Conservation (phyloP, 2,888 invertebrate species). For the Rutpela maculata region DNA sequence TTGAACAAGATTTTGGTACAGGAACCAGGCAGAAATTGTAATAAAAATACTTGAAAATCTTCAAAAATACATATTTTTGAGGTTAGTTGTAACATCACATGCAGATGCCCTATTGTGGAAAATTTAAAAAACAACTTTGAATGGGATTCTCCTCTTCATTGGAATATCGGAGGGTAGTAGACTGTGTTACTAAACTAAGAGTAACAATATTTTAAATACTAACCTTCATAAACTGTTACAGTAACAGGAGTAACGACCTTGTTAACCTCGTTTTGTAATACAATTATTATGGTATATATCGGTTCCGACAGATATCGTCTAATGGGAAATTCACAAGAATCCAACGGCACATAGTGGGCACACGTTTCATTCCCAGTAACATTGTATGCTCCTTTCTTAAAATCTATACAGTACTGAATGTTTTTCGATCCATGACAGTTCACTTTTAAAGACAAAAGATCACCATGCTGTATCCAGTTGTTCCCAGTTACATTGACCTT, state of each 20-base stretch:
- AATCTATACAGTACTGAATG: conserved; percentile 82
- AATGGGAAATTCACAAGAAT: conserved; percentile 79
- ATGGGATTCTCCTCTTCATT: no score
- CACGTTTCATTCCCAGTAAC: conserved; percentile 88
- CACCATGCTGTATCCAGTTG: conserved; percentile 90
- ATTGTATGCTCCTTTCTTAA: conserved; percentile 81
- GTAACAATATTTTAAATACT: no score
- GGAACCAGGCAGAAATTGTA: no score
- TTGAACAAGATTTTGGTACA: no score
- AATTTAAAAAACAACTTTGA: no score
- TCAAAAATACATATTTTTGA: no score
- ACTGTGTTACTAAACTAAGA: no score
- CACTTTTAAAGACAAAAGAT: conserved; percentile 82
- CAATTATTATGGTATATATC: conserved; percentile 85
- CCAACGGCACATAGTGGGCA: conserved; percentile 66
- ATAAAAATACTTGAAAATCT: no score
- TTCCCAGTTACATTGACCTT: conserved; percentile 84
- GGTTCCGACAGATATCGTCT: conserved; percentile 78
- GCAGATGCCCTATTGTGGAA: no score
- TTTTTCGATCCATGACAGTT: conserved; percentile 86
- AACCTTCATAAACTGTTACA: conserved; percentile 91
- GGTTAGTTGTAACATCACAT: no score
- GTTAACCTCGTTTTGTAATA: conserved; percentile 86
- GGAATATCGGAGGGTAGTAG: no score
- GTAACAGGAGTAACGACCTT: conserved; percentile 82